A percentile compares a stretch with the other conserved stretches of the same genome.
These are phyloP conservation scores for Lycopodina hypogea DNA, from an alignment of 37 sponge, comb jelly and placozoan genomes.

Conservation along the genomic window DNA sequence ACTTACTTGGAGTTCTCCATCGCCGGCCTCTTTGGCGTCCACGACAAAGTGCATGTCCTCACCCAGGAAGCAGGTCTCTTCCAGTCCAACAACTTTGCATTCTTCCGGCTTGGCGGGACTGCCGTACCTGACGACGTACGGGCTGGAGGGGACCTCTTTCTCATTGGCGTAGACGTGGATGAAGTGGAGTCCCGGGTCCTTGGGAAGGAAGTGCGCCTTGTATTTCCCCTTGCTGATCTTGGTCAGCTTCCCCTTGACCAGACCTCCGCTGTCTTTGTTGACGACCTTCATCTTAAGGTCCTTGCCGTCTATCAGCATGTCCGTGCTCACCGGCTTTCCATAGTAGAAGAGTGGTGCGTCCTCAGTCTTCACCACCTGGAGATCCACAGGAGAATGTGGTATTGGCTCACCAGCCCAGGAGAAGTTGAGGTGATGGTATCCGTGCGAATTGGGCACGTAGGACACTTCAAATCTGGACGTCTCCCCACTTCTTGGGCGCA, in stretches of 20 bases:
- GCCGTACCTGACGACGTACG: constrained; percentile 51
- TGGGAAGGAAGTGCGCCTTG: constrained; percentile 33
- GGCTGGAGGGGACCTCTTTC: constrained; percentile 56
- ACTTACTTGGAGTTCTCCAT: constrained; percentile 30
- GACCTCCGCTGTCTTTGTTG: constrained; percentile 16
- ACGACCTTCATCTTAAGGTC: constrained; percentile 40
- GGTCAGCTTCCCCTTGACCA: constrained; percentile 45
- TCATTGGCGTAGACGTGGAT: constrained; percentile 45
- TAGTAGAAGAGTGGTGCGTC: background rate
- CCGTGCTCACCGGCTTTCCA: constrained; percentile 29
- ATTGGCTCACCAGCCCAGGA: constrained; percentile 8
- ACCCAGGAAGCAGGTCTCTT: constrained; percentile 2
- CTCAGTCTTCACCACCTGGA: constrained; percentile 24
- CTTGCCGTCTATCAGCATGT: constrained; percentile 25
- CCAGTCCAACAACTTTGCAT: constrained; percentile 23
- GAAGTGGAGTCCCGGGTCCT: constrained; percentile 45
- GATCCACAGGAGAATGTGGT: constrained; percentile 20
- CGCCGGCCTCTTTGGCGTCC: constrained; percentile 43
- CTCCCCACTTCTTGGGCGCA: background rate
- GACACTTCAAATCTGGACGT: background rate
- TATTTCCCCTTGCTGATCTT: constrained; percentile 35
- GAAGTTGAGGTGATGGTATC: constrained; percentile 29
- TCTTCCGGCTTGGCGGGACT: constrained; percentile 54
- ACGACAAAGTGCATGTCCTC: constrained; percentile 39
- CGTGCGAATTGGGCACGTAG: constrained; percentile 5